phyloP scores from a whole-genome alignment of 2,888 invertebrate species.

The Calliscelio sp. region DNA sequence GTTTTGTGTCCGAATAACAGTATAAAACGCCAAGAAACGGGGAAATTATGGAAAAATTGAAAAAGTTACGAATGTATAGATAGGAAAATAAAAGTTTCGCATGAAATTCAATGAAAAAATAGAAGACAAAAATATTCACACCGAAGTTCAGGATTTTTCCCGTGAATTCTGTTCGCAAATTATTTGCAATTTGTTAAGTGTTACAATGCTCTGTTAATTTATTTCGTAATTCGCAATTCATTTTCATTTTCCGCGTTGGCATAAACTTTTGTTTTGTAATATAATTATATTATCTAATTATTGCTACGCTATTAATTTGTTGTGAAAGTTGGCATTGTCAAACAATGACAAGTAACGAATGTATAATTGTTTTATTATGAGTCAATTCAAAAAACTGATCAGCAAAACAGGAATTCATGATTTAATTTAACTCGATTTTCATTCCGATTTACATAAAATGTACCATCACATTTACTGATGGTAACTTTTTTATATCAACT shows the following conservation, averaged over 20 bases:
- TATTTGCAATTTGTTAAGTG: constrained; percentile 17
- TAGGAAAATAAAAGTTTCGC: constrained; percentile 16
- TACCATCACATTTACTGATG: too few relatives aligned
- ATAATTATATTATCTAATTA: constrained; percentile 17
- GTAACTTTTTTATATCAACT: too few relatives aligned
- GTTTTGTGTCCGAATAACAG: constrained; percentile 23
- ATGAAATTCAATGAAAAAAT: constrained; percentile 32
- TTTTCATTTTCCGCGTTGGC: constrained; percentile 8
- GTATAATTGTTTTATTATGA: constrained; percentile 2
- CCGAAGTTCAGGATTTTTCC: not conserved
- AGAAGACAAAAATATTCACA: not conserved
- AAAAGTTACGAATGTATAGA: constrained; percentile 50
- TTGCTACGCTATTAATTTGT: not conserved
- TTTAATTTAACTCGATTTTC: too few relatives aligned
- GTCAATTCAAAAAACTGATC: not conserved
- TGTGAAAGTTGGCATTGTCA: not conserved
- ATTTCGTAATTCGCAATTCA: constrained; percentile 14
- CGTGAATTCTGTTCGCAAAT: too few relatives aligned
- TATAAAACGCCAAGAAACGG: constrained; percentile 39
- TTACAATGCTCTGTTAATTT: constrained; percentile 31
- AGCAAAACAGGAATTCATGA: too few relatives aligned
- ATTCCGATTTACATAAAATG: too few relatives aligned
- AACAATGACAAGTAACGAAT: not conserved
- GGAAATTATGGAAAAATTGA: constrained; percentile 36
- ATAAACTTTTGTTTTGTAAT: constrained; percentile 1